Conservation (phyloP, 2,888 invertebrate species). For the Sphinx pinastri region DNA sequence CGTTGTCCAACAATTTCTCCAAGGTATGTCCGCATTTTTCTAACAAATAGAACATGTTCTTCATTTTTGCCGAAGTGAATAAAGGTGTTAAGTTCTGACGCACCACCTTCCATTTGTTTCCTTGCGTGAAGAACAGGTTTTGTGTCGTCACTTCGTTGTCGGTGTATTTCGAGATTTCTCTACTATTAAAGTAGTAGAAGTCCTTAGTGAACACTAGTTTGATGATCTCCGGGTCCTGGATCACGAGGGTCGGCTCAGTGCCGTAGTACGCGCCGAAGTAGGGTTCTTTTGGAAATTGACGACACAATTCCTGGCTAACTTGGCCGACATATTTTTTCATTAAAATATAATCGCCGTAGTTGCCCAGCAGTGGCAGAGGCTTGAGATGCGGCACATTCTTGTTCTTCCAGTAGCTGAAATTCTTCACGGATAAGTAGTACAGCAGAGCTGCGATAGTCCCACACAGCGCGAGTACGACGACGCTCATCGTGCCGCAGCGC, state of each 20-base stretch:
- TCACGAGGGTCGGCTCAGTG: constrained; percentile 41
- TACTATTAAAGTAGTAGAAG: constrained; percentile 46
- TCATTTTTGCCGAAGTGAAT: constrained; percentile 48
- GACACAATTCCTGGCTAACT: constrained; percentile 34
- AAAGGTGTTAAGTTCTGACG: constrained; percentile 48
- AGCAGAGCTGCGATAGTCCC: constrained; percentile 21
- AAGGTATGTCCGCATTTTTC: constrained; percentile 41
- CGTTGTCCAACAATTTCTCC: constrained; percentile 41
- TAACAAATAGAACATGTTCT: constrained; percentile 50
- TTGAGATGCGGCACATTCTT: constrained; percentile 37
- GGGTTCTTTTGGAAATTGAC: constrained; percentile 33
- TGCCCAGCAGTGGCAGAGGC: constrained; percentile 44
- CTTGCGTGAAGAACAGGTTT: constrained; percentile 46
- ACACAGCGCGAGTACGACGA: neutral
- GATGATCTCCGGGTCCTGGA: constrained; percentile 45
- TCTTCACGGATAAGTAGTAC: constrained; percentile 33
- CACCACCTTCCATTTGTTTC: constrained; percentile 46
- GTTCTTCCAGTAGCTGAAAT: constrained; percentile 38
- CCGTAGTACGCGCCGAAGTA: constrained; percentile 40
- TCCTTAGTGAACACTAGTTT: constrained; percentile 48
- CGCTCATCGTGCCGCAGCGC: neutral
- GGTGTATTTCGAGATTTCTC: constrained; percentile 42
- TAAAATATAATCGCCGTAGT: constrained; percentile 38
- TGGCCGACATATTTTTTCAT: constrained; percentile 32
- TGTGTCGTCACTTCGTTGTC: constrained; percentile 41